phyloP scores from a whole-genome alignment of 2,797 vertebrate species.

The Sardinella longiceps region DNA sequence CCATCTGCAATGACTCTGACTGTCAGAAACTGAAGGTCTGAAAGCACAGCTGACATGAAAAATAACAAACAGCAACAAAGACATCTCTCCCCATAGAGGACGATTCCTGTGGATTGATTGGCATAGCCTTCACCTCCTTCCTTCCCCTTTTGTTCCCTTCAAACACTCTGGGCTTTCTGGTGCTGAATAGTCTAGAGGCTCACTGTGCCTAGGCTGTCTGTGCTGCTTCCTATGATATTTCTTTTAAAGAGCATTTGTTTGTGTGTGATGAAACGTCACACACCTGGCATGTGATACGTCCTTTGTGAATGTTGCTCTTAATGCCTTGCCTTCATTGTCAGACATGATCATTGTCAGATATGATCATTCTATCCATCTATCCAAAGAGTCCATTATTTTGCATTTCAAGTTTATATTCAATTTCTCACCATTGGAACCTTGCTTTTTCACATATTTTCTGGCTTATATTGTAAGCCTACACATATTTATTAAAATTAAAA shows the following conservation, averaged over 20 bases:
- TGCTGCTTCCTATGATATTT: slow-evolving; percentile 71
- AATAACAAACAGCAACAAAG: background rate
- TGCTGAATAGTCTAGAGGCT: slow-evolving; percentile 57
- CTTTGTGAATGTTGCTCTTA: background rate
- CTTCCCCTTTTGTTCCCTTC: background rate
- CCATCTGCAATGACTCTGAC: background rate
- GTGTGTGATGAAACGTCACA: background rate
- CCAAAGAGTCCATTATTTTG: background rate
- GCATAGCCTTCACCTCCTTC: background rate
- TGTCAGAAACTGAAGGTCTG: background rate
- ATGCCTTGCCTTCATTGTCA: background rate
- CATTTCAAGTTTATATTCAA: background rate
- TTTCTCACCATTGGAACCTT: background rate
- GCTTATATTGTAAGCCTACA: background rate
- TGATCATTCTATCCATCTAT: background rate
- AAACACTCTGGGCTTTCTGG: background rate
- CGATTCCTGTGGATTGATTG: background rate
- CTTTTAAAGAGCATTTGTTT: slow-evolving; percentile 54
- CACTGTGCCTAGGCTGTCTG: slow-evolving; percentile 69
- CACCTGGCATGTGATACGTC: background rate
- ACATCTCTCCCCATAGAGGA: background rate
- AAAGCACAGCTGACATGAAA: background rate
- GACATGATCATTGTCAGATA: background rate
- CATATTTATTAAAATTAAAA: background rate
- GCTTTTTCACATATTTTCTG: background rate